phyloP scores from a whole-genome alignment of 2,888 invertebrate species.

The Acleris holmiana region DNA sequence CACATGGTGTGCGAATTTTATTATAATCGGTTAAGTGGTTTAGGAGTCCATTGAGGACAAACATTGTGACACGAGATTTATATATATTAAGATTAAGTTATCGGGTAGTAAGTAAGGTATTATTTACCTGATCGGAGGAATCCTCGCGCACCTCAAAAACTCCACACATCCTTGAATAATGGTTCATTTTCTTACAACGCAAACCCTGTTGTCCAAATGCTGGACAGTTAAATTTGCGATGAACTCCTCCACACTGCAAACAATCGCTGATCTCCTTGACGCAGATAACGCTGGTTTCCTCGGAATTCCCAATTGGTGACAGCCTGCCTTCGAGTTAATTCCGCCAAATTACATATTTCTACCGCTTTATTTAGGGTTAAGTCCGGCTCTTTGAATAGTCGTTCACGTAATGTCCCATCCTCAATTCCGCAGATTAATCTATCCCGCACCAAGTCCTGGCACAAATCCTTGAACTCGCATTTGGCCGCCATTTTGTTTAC shows the following conservation, averaged over 20 bases:
- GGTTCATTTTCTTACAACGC: constrained; percentile 4
- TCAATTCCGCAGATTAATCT: constrained; percentile 11
- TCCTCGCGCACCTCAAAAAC: constrained; percentile 5
- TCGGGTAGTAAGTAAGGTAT: too few relatives aligned
- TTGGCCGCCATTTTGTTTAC: constrained; percentile 14
- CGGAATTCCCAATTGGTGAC: constrained; percentile 1
- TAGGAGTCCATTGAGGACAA: too few relatives aligned
- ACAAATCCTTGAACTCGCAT: constrained; percentile 19
- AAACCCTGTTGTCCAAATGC: constrained; percentile 5
- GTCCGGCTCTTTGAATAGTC: constrained; percentile 12
- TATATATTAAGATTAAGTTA: too few relatives aligned
- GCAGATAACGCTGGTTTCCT: neutral
- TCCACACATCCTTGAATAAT: constrained; percentile 10
- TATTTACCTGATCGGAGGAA: too few relatives aligned
- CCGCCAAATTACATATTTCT: constrained; percentile 15
- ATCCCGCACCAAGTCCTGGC: constrained; percentile 9
- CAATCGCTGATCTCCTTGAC: neutral
- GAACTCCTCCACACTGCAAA: constrained; percentile 4
- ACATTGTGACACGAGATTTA: too few relatives aligned
- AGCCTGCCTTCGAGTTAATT: constrained; percentile 16
- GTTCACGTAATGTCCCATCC: constrained; percentile 12
- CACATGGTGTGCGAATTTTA: too few relatives aligned
- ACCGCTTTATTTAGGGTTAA: constrained; percentile 12
- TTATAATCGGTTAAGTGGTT: too few relatives aligned
- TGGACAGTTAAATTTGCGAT: constrained; percentile 9